Percentiles rank a stretch among this genome's conserved stretches.
phyloP scores from a whole-genome alignment of 2,888 invertebrate genomes.

The Epiblema foenella region DNA sequence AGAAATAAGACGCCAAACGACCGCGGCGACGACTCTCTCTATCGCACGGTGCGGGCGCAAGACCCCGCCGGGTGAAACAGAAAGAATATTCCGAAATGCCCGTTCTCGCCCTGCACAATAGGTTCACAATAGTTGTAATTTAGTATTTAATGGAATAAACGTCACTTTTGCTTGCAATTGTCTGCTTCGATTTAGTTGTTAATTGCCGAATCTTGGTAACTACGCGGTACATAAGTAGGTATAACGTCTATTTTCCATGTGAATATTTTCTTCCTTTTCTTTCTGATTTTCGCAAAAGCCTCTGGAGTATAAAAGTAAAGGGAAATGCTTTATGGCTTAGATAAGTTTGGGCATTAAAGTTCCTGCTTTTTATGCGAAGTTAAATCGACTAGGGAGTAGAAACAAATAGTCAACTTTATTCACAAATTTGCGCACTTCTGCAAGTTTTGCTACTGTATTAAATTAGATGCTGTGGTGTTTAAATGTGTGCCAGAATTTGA shows the following conservation, averaged over 20 bases:
- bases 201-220: conserved; percentile 4
- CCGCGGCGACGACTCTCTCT: too few relatives aligned
- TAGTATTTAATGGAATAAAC: neutral
- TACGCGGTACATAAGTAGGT: too few relatives aligned
- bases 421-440: neutral
- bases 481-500: neutral
- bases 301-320: conserved; percentile 1
- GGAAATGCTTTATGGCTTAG: conserved; percentile 12
- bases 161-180: neutral
- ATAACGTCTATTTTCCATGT: neutral
- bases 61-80: too few relatives aligned
- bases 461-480: neutral
- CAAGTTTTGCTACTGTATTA: neutral
- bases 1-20: too few relatives aligned
- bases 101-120: too few relatives aligned
- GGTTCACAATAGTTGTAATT: too few relatives aligned
- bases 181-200: neutral
- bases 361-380: neutral
- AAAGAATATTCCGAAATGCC: too few relatives aligned
- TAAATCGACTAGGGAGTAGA: neutral
- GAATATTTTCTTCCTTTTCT: neutral
- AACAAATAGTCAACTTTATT: neutral
- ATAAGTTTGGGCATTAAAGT: neutral
- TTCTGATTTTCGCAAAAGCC: neutral
- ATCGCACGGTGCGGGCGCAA: too few relatives aligned